Conservation (phyloP, 2,113 vertebrate species). For the Sorex araneus region DNA sequence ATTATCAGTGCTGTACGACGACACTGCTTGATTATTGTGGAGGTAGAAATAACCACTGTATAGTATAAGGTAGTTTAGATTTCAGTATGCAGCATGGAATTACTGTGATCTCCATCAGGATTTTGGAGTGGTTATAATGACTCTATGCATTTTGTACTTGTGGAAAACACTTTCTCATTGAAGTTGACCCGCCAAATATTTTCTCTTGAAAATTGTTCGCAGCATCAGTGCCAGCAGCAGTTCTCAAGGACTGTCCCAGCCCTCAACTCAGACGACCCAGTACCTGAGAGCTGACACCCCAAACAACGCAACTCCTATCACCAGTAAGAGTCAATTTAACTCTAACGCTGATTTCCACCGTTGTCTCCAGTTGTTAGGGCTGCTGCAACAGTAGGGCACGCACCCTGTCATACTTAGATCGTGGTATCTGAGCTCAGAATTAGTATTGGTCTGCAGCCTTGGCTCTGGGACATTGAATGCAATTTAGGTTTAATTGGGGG, state of each 20-base stretch:
- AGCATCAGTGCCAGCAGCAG: slow-evolving; percentile 98
- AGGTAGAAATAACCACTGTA: slow-evolving; percentile 27
- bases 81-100: background rate
- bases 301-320: slow-evolving; percentile 97
- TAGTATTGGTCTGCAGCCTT: slow-evolving; percentile 13
- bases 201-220: slow-evolving; percentile 81
- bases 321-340: slow-evolving; percentile 95
- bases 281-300: slow-evolving; percentile 98
- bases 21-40: background rate
- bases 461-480: slow-evolving; percentile 4
- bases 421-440: background rate
- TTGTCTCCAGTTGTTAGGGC: background rate
- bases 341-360: slow-evolving; percentile 38
- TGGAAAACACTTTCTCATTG: slow-evolving; percentile 48
- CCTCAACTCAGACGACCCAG: slow-evolving; percentile 98
- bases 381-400: too few species aligned
- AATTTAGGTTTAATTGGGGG: too few species aligned
- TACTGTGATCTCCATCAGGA: slow-evolving; percentile 18
- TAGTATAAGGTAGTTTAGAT: background rate
- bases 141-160: slow-evolving; percentile 14
- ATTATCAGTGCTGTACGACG: background rate
- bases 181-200: slow-evolving; percentile 52
- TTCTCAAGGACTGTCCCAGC: slow-evolving; percentile 98
- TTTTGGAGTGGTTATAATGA: slow-evolving; percentile 55
- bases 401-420: background rate